Conservation (phyloP, 2,797 vertebrate genomes). For the Botia kubotai region DNA sequence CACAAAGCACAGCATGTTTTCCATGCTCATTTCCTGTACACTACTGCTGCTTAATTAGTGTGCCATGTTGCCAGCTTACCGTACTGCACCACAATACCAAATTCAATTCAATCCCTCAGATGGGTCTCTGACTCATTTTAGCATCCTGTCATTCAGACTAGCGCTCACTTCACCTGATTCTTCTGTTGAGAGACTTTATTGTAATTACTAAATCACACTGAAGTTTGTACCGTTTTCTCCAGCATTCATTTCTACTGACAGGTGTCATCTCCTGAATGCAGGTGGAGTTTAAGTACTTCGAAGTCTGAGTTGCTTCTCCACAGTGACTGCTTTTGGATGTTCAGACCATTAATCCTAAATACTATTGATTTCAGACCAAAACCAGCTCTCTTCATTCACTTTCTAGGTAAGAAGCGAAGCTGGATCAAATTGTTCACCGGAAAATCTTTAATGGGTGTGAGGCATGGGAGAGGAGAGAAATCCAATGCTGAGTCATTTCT, state of each 20-base stretch:
- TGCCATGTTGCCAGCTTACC: slow-evolving; percentile 26
- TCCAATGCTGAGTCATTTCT: slow-evolving; percentile 20
- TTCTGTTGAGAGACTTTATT: slow-evolving; percentile 24
- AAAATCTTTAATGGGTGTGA: neutral
- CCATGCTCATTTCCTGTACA: slow-evolving; percentile 44
- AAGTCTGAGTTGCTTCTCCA: slow-evolving; percentile 2
- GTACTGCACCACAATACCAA: slow-evolving; percentile 57
- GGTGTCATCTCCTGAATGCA: neutral
- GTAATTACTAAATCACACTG: slow-evolving; percentile 49
- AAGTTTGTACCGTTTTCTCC: slow-evolving; percentile 8
- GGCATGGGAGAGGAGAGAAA: neutral
- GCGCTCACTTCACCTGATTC: slow-evolving; percentile 21
- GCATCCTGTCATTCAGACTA: slow-evolving; percentile 38
- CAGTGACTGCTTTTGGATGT: slow-evolving; percentile 1
- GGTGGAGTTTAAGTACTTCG: slow-evolving; percentile 5
- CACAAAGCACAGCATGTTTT: slow-evolving; percentile 52
- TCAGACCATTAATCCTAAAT: neutral
- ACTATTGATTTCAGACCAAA: neutral
- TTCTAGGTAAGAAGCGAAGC: neutral
- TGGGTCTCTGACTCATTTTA: slow-evolving; percentile 26
- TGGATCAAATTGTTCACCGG: neutral
- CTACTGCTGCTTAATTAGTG: slow-evolving; percentile 61
- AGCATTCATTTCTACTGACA: slow-evolving; percentile 3
- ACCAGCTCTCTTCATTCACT: neutral
- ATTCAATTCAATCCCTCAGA: slow-evolving; percentile 58